Percentiles rank a stretch among this genome's conserved stretches.
These are phyloP conservation scores for Bagarius yarrelli DNA, from an alignment of 2,113 vertebrate species.

Conservation along the genomic window DNA sequence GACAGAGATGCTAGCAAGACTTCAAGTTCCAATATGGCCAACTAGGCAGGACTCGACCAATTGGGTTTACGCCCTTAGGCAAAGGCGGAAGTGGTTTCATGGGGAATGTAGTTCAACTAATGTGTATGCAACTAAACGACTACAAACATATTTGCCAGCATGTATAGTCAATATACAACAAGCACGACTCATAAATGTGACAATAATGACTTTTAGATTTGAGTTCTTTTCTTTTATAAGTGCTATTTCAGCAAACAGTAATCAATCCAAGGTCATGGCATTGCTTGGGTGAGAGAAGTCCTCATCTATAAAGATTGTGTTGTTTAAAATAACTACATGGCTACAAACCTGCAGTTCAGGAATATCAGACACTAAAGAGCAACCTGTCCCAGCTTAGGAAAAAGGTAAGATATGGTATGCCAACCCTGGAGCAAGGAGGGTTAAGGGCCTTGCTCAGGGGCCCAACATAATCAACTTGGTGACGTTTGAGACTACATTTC, in stretches of 20 bases:
- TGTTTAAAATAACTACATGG: neutral
- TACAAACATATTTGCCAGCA: neutral
- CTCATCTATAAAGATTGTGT: neutral
- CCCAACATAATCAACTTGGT: too few relatives aligned
- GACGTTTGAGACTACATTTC: too few relatives aligned
- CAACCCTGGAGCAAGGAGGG: too few relatives aligned
- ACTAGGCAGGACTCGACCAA: slow-evolving; percentile 61
- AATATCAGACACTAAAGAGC: neutral
- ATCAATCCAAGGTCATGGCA: neutral
- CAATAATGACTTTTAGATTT: neutral
- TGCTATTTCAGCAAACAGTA: neutral
- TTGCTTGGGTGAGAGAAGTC: too few relatives aligned
- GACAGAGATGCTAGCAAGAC: slow-evolving; percentile 68
- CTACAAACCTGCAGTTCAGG: neutral
- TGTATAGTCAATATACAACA: neutral
- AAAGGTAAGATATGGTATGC: too few relatives aligned
- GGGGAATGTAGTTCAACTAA: slow-evolving; percentile 65
- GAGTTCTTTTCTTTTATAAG: neutral
- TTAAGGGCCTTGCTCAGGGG: too few relatives aligned
- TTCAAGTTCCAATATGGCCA: slow-evolving; percentile 81
- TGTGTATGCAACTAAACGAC: neutral
- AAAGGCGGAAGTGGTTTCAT: slow-evolving; percentile 51
- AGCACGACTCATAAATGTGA: neutral
- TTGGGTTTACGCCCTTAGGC: slow-evolving; percentile 61
- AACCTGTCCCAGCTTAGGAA: too few relatives aligned